Conservation (phyloP, 2,113 vertebrate species). For the Alaudala cheleensis region DNA sequence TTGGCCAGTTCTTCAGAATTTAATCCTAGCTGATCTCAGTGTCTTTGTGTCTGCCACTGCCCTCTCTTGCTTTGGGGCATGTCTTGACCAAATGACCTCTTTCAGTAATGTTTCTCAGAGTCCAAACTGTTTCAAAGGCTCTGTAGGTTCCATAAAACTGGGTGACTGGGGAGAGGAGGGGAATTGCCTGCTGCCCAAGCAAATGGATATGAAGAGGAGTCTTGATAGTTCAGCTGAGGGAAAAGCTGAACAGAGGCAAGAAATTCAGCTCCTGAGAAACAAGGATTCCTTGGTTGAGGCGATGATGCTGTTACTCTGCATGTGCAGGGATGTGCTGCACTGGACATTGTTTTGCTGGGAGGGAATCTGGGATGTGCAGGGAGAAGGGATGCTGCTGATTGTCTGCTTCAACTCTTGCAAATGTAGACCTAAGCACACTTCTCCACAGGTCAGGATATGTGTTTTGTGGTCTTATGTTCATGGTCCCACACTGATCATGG, state of each 20-base stretch:
- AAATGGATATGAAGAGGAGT: background rate
- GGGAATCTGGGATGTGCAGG: too few relatives aligned
- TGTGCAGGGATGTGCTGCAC: background rate
- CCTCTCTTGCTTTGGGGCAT: background rate
- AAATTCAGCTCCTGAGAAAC: background rate
- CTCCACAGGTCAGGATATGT: background rate
- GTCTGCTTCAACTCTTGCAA: background rate
- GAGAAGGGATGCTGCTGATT: background rate
- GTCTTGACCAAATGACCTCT: background rate
- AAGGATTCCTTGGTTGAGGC: background rate
- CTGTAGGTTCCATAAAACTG: background rate
- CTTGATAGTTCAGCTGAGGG: background rate
- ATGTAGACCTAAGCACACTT: background rate
- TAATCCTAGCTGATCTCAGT: background rate
- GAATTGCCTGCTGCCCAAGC: background rate
- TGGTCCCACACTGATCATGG: background rate
- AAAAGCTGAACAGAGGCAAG: background rate
- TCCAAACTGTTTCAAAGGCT: background rate
- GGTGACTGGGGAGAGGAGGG: background rate
- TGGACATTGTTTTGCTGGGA: background rate
- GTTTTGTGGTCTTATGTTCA: background rate
- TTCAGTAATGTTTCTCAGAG: background rate
- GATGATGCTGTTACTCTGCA: accelerated
- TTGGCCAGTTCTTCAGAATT: background rate
- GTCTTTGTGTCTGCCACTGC: background rate